Conservation (phyloP, 2,888 invertebrate genomes). For the Rotaria magnacalcarata region DNA sequence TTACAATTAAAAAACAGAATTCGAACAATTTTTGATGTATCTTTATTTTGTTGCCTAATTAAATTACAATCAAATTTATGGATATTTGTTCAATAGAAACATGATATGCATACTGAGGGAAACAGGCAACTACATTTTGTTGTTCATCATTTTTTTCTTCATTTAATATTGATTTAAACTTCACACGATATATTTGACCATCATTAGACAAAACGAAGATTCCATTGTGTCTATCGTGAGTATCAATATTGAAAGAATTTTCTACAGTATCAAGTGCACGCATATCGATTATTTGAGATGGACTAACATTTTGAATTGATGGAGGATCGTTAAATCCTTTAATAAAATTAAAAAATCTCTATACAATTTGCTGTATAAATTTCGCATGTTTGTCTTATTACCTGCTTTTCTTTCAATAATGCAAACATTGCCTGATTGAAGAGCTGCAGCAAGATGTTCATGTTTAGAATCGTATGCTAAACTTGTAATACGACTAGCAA, state of each 20-base stretch:
- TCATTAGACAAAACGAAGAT: not conserved
- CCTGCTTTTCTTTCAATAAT: not conserved
- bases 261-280: not conserved
- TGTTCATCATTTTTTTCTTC: not conserved
- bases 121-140: not conserved
- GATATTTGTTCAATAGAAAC: not conserved
- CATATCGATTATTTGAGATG: not conserved
- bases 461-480: conserved; percentile 6
- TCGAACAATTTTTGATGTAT: not conserved
- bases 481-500: conserved; percentile 8
- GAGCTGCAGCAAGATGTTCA: conserved; percentile 10
- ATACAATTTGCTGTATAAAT: too few species aligned
- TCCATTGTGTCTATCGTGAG: not conserved
- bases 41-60: conserved; percentile 17
- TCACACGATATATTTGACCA: not conserved
- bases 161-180: not conserved
- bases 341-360: not conserved
- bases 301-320: not conserved
- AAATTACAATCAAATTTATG: not conserved
- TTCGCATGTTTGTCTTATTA: not conserved
- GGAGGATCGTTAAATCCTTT: not conserved
- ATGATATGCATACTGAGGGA: not conserved
- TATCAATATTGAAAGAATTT: not conserved
- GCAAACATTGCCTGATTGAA: not conserved
- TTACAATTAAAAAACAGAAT: not conserved